Conservation (phyloP, 1,140 invertebrate genomes). For the Cotesia vestalis region DNA sequence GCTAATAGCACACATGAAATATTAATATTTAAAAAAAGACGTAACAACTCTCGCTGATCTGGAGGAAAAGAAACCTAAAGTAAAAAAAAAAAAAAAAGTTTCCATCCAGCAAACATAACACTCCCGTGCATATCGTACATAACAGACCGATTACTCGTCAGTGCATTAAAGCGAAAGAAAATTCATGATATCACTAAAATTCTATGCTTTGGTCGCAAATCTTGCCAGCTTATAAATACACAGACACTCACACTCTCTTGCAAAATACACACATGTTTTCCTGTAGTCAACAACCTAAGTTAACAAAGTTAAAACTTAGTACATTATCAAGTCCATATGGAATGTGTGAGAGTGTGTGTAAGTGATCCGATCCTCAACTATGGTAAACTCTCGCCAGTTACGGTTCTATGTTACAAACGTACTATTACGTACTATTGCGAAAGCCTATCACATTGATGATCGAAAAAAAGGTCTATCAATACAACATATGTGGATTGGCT, state of each 20-base stretch:
- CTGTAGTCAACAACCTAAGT: too few species aligned
- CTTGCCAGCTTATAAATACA: conserved; percentile 18
- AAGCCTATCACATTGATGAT: conserved; percentile 8
- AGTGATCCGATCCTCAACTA: conserved; percentile 18
- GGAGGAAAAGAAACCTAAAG: neutral
- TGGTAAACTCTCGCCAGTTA: conserved; percentile 38
- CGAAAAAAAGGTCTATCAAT: neutral
- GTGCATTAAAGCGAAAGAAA: conserved; percentile 8
- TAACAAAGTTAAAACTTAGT: too few species aligned
- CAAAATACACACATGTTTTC: conserved; percentile 23
- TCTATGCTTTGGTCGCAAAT: conserved; percentile 10
- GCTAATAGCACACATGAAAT: too few species aligned
- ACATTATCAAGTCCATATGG: too few species aligned
- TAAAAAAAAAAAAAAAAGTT: neutral
- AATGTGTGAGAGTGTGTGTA: neutral
- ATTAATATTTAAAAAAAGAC: too few species aligned
- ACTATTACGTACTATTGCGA: conserved; percentile 24
- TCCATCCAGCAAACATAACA: conserved; percentile 3
- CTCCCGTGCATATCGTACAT: conserved; percentile 4
- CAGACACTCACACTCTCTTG: neutral
- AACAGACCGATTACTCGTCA: conserved; percentile 17
- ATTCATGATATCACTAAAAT: conserved; percentile 18
- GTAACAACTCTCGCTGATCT: too few species aligned
- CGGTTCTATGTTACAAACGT: conserved; percentile 24
- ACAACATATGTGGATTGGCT: too few species aligned